These are phyloP conservation scores for Silurus meridionalis DNA, from an alignment of 2,113 vertebrate genomes.

Conservation along the genomic window DNA sequence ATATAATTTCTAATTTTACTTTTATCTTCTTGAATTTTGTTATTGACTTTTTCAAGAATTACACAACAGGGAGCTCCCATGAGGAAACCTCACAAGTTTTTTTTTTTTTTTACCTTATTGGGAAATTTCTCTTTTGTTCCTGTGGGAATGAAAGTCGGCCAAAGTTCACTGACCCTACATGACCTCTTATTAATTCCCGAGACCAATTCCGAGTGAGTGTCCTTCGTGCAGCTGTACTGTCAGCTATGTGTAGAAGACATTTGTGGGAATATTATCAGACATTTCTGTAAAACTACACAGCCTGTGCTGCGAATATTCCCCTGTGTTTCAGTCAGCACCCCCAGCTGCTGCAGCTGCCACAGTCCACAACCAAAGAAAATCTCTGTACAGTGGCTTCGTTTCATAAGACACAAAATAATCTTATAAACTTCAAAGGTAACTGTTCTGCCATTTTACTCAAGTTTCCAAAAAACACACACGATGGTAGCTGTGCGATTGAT, in stretches of 20 bases:
- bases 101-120: conserved; percentile 15
- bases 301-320: neutral
- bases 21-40: too few relatives aligned
- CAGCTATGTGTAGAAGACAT: neutral
- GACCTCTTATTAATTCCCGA: conserved; percentile 1
- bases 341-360: conserved; percentile 15
- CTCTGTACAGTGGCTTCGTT: neutral
- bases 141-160: neutral
- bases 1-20: too few relatives aligned
- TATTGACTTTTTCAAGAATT: too few relatives aligned
- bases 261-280: conserved; percentile 16
- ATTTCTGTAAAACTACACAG: neutral
- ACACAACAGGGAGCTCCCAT: neutral
- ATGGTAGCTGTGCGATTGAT: neutral
- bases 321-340: neutral
- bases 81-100: neutral
- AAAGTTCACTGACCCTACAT: conserved; percentile 3
- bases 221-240: conserved; percentile 19
- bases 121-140: neutral
- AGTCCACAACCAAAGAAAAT: conserved; percentile 1
- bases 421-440: neutral
- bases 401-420: neutral
- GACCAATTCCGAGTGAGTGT: neutral
- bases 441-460: neutral
- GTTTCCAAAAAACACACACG: neutral